phyloP scores from a whole-genome alignment of 2,888 invertebrate species.

The Coleophora deauratella region DNA sequence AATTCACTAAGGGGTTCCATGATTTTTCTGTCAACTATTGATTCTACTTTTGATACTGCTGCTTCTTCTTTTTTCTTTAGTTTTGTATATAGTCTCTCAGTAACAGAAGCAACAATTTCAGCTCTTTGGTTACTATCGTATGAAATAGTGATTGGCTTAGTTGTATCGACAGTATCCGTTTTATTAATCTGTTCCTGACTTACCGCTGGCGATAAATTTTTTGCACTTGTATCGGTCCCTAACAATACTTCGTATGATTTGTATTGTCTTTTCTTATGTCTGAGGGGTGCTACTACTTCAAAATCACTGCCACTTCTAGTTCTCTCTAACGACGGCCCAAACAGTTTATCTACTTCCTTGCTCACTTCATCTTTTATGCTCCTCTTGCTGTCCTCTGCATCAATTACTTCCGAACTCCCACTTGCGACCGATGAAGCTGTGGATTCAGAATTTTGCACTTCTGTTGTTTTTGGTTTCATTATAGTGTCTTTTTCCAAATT shows the following conservation, averaged over 20 bases:
- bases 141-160: constrained; percentile 39
- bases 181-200: constrained; percentile 27
- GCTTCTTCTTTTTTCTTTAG: constrained; percentile 70
- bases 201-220: constrained; percentile 16
- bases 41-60: constrained; percentile 50
- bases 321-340: constrained; percentile 54
- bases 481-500: constrained; percentile 51
- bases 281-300: constrained; percentile 49
- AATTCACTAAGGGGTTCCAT: constrained; percentile 67
- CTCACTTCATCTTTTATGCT: constrained; percentile 47
- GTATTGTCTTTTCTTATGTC: constrained; percentile 55
- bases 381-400: constrained; percentile 36
- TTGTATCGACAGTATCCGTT: constrained; percentile 20
- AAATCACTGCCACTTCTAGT: constrained; percentile 59
- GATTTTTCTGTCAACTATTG: constrained; percentile 52
- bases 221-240: no score
- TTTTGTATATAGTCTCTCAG: constrained; percentile 77
- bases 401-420: constrained; percentile 51
- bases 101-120: constrained; percentile 82
- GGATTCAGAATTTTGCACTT: constrained; percentile 40
- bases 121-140: constrained; percentile 72
- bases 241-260: constrained; percentile 60
- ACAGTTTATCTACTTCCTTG: constrained; percentile 57
- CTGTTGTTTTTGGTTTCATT: constrained; percentile 41
- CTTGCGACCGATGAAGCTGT: constrained; percentile 45